These are phyloP conservation scores for Antrozous pallidus DNA, from an alignment of 2,797 vertebrate genomes.

Conservation along the genomic window DNA sequence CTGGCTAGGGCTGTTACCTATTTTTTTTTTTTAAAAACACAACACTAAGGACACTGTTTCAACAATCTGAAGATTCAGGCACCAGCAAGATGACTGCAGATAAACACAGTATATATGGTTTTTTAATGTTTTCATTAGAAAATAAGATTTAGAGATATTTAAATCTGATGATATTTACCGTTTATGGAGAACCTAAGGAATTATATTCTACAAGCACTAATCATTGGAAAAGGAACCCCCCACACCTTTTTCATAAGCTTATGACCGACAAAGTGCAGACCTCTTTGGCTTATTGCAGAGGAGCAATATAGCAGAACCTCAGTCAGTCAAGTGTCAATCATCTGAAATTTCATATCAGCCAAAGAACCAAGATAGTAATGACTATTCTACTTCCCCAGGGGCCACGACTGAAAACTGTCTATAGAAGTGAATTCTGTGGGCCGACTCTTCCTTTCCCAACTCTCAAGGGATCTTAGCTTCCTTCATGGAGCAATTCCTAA, in stretches of 20 bases:
- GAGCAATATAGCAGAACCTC: not conserved
- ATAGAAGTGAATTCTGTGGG: not conserved
- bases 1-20: not conserved
- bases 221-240: not conserved
- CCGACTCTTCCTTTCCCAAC: not conserved
- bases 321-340: slow-evolving; percentile 10
- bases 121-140: slow-evolving; percentile 30
- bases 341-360: slow-evolving; percentile 48
- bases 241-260: not conserved
- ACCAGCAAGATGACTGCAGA: slow-evolving; percentile 5
- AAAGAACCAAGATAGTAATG: not conserved
- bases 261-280: not conserved
- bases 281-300: not conserved
- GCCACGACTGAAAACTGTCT: not conserved
- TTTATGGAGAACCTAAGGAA: not conserved
- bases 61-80: not conserved
- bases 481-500: not conserved
- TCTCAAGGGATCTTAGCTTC: slow-evolving; percentile 41
- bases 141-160: not conserved
- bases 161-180: not conserved
- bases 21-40: not conserved
- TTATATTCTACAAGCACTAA: not conserved
- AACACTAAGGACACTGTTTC: slow-evolving; percentile 26
- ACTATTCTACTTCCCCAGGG: slow-evolving; percentile 39
- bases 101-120: not conserved